Evolutionary conservation across 2,888 invertebrate genomes (phyloP), one percentile per base, ranked within the genome.

Genomic region (Athalia cordata): DNA sequence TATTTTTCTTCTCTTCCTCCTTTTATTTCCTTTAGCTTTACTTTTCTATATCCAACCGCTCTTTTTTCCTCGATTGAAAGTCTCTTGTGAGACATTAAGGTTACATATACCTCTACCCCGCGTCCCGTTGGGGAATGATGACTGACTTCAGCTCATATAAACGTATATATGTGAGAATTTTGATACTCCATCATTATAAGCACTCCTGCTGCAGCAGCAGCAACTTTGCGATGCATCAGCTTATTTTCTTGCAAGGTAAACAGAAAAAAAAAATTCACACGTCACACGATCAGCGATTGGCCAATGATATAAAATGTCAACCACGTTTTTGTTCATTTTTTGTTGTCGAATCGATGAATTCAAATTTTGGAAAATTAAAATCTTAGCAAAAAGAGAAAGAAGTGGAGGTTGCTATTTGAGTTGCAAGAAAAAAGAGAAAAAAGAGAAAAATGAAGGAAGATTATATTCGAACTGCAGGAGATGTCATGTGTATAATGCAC

Each of bases 121-220:
- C 43, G 57, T 70, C 70, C 70, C 57, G 70, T 70, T 70, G 55
- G n/a, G 57, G 70, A 70, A 70, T 70, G 8, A 52, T 8, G 13
- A 11, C 55, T 55, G 55, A 55, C 55, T 9, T 55, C n/a, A n/a
- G n/a, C n/a, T n/a, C 4, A 55, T 55, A 55, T n/a, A n/a, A n/a
- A n/a, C 11, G 11, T 55, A n/a, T 55, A 7, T 55, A n/a, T 55
- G n/a, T 55, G n/a, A 9, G n/a, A 9, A 9, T 52, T 11, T 11
- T 9, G 13, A 62, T 5, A 8, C 15, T 62, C 62, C 5, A 8
- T 11, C 62, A 8, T 13, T 62, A 11, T 13, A n/a, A n/a, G 62
- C 62, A 13, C 15, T 3, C 62, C n/a, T n/a, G 15, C 29, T 8
- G 13, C 13, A 13, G n/a, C 15, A 13, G 8, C 15, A 62, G 8